A percentile compares a stretch with the other conserved stretches of the same genome.
These are phyloP conservation scores for Probaryconus sp. DNA, from an alignment of 1,140 invertebrate species.

Conservation along the genomic window DNA sequence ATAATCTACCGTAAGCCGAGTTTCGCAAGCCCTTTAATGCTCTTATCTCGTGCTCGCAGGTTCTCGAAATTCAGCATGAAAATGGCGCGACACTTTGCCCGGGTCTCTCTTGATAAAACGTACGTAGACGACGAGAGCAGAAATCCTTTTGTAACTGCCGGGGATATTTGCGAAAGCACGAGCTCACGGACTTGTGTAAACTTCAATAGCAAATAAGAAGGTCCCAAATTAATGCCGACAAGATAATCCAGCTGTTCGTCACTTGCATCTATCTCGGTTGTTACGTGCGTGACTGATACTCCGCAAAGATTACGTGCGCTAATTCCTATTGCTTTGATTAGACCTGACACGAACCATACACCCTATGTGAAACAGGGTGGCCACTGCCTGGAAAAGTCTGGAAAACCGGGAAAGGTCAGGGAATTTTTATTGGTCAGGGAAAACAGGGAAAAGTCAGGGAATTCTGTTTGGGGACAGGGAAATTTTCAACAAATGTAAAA, in stretches of 20 bases:
- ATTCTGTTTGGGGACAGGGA: no score
- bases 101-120: constrained; percentile 10
- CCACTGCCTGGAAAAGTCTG: no score
- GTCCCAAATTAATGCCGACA: constrained; percentile 19
- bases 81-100: constrained; percentile 12
- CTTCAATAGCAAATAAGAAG: constrained; percentile 21
- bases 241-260: constrained; percentile 37
- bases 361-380: no score
- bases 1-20: constrained; percentile 18
- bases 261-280: constrained; percentile 18
- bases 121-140: no score
- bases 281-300: constrained; percentile 40
- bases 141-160: constrained; percentile 28
- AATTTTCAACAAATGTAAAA: no score
- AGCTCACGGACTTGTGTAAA: constrained; percentile 9
- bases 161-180: constrained; percentile 6
- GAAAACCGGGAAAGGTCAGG: no score
- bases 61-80: constrained; percentile 17
- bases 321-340: no score
- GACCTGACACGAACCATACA: no score
- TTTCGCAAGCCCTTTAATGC: constrained; percentile 29
- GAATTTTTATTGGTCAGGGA: no score
- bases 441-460: no score
- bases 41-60: constrained; percentile 16
- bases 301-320: no score